Percentiles rank a stretch among this genome's conserved stretches.
Conservation (phyloP, 2,113 vertebrate species). For the Gymnarchus niloticus region DNA sequence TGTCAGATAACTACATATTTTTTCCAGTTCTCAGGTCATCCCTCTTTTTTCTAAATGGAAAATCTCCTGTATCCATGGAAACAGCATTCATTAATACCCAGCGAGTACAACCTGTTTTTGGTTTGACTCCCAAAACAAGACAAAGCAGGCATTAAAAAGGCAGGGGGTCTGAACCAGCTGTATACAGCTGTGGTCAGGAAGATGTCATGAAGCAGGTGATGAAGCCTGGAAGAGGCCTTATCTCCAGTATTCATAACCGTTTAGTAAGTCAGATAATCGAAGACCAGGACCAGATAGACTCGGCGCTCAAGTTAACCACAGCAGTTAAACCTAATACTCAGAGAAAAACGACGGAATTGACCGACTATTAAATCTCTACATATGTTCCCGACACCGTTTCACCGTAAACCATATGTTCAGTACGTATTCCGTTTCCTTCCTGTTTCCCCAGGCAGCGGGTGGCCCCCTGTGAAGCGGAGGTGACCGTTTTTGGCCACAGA, state of each 20-base stretch:
- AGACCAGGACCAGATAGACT: neutral
- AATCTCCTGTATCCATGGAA: slow-evolving; percentile 44
- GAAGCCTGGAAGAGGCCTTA: slow-evolving; percentile 13
- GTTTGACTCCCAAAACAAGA: slow-evolving; percentile 25
- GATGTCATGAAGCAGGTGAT: slow-evolving; percentile 27
- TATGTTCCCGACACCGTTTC: neutral
- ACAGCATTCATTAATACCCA: slow-evolving; percentile 36
- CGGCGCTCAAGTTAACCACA: neutral
- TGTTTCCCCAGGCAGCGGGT: slow-evolving; percentile 62
- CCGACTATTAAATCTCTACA: neutral
- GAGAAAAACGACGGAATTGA: neutral
- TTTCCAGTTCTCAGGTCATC: neutral
- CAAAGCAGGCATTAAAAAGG: slow-evolving; percentile 31
- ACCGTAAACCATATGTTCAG: neutral
- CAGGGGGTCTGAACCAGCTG: slow-evolving; percentile 34
- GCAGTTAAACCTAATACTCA: neutral
- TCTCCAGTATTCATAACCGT: slow-evolving; percentile 17
- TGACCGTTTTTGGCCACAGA: slow-evolving; percentile 53
- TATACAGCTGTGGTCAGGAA: slow-evolving; percentile 26
- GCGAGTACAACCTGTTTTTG: slow-evolving; percentile 33
- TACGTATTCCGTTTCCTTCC: neutral
- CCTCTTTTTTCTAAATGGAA: slow-evolving; percentile 20
- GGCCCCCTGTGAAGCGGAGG: slow-evolving; percentile 65
- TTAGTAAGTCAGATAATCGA: slow-evolving; percentile 21
- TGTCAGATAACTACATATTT: too few species aligned